Evolutionary conservation across 2,888 invertebrate genomes (phyloP).

Genomic region (Empis livida): DNA sequence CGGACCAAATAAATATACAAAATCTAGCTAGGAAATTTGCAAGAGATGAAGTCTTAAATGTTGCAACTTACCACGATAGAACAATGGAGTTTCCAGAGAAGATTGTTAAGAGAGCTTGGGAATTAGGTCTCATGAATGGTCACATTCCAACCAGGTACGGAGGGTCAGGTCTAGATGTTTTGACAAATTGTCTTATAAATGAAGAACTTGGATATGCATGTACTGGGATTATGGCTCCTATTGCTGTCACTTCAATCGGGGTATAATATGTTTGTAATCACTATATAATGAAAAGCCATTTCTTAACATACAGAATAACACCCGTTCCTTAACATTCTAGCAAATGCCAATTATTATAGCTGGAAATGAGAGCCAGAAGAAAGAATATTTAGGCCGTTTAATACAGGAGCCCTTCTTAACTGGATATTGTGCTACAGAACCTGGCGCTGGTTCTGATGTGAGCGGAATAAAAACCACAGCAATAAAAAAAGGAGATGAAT

Average conservation of each 20-base stretch:
- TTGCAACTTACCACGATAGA: slow-evolving; percentile 70
- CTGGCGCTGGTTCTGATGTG: slow-evolving; percentile 85
- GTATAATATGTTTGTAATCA: slow-evolving; percentile 17
- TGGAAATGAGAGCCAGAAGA: slow-evolving; percentile 74
- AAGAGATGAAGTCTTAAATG: slow-evolving; percentile 73
- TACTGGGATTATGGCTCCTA: slow-evolving; percentile 55
- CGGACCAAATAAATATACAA: slow-evolving; percentile 63
- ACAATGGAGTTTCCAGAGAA: slow-evolving; percentile 84
- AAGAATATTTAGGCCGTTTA: slow-evolving; percentile 75
- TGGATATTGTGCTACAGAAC: slow-evolving; percentile 85
- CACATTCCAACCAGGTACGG: slow-evolving; percentile 62
- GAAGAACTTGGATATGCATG: slow-evolving; percentile 68
- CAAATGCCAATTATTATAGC: slow-evolving; percentile 76
- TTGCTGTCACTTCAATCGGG: slow-evolving; percentile 52
- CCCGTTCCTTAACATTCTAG: too few relatives aligned
- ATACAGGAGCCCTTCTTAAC: slow-evolving; percentile 74
- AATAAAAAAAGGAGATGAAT: slow-evolving; percentile 81
- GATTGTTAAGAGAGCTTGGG: slow-evolving; percentile 77
- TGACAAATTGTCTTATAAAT: slow-evolving; percentile 52
- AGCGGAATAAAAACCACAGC: slow-evolving; percentile 73
- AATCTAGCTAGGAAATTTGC: slow-evolving; percentile 75
- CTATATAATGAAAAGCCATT: neutral
- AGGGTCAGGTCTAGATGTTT: slow-evolving; percentile 48
- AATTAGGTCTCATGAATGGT: slow-evolving; percentile 66
- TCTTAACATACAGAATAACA: too few relatives aligned